Percentiles rank a stretch among this genome's conserved stretches.
These are phyloP conservation scores for Orycteropus afer DNA, from an alignment of 2,113 vertebrate genomes.

Conservation along the genomic window DNA sequence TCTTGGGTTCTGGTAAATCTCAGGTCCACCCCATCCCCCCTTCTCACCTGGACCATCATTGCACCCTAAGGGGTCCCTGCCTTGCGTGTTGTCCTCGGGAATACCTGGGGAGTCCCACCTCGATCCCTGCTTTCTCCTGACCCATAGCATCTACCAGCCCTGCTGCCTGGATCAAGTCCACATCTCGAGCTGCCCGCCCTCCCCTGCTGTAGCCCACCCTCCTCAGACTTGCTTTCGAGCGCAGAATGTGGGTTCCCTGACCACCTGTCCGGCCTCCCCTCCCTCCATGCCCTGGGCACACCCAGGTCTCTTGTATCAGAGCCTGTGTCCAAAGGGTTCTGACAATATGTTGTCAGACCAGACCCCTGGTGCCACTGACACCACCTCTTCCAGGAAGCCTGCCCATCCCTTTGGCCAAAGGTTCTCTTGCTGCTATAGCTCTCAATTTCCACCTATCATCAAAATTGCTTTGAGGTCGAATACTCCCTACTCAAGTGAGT, in stretches of 20 bases:
- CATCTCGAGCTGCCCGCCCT: not conserved
- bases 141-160: not conserved
- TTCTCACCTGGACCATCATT: too few species aligned
- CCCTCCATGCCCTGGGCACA: not conserved
- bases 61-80: too few species aligned
- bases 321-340: not conserved
- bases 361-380: not conserved
- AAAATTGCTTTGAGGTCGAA: not conserved
- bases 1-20: not conserved
- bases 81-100: not conserved
- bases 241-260: too few species aligned
- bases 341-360: not conserved
- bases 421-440: not conserved
- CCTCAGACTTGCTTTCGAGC: not conserved
- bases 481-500: not conserved
- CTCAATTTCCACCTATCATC: not conserved
- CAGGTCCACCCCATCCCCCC: not conserved
- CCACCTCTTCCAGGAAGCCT: not conserved
- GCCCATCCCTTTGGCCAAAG: not conserved
- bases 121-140: not conserved
- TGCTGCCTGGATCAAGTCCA: not conserved
- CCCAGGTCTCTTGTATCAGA: not conserved
- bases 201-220: not conserved
- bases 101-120: not conserved
- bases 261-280: not conserved